Evolutionary conservation across 2,888 invertebrate genomes (phyloP).

Genomic region (Caenorhabditis sp.): DNA sequence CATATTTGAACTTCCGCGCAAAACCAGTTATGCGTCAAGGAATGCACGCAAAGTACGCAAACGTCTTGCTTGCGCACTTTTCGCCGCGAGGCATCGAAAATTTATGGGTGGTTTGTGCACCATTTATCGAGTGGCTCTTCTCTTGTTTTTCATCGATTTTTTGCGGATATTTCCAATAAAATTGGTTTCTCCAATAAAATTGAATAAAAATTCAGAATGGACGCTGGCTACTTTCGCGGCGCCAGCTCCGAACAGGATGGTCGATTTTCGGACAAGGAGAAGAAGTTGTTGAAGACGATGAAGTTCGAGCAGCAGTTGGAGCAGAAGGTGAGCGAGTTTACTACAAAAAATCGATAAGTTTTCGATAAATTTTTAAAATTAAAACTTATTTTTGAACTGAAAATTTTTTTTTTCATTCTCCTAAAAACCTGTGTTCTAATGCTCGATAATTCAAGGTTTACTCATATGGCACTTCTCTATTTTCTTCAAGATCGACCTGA

Average conservation of each 20-base stretch:
- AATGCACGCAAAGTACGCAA: background rate
- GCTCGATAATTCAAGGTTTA: constrained; percentile 61
- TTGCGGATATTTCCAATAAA: background rate
- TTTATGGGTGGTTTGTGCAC: background rate
- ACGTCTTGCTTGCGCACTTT: background rate
- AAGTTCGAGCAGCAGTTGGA: constrained; percentile 95
- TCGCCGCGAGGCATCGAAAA: background rate
- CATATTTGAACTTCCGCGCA: background rate
- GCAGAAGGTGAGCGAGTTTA: constrained; percentile 88
- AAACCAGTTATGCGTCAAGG: background rate
- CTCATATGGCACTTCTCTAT: constrained; percentile 63
- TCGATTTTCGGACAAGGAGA: constrained; percentile 99
- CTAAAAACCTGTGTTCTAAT: too few species aligned
- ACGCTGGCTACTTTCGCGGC: constrained; percentile 86
- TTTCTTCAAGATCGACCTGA: constrained; percentile 92
- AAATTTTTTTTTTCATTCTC: constrained; percentile 18
- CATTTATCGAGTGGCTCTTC: background rate
- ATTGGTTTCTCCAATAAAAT: background rate
- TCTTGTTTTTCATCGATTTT: background rate
- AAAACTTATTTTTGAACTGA: background rate
- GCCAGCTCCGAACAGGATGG: constrained; percentile 99
- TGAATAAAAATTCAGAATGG: constrained; percentile 57
- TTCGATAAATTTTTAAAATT: constrained; percentile 10
- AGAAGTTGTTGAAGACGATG: constrained; percentile 98
- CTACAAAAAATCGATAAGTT: too few species aligned